Percentiles rank a stretch among this genome's conserved stretches.
Evolutionary conservation across 2,888 invertebrate species (phyloP).

Genomic region (Nephrotoma flavescens): DNA sequence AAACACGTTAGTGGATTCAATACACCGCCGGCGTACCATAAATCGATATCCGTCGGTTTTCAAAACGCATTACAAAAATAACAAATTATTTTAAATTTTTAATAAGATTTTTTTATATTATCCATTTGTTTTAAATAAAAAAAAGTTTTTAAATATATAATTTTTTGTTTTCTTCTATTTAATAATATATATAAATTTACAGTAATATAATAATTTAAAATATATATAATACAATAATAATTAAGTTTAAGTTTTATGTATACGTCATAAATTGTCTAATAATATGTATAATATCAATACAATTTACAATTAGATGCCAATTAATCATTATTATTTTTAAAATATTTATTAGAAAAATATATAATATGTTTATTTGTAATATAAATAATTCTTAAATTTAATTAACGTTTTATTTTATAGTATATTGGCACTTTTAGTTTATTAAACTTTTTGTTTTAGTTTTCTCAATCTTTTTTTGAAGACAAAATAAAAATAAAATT

Average conservation of each 20-base stretch:
- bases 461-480: not conserved
- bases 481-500: not conserved
- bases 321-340: not conserved
- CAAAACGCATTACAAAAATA: too few relatives aligned
- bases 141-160: not conserved
- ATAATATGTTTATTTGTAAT: not conserved
- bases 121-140: not conserved
- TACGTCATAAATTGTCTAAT: not conserved
- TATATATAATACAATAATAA: not conserved
- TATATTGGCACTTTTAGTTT: not conserved
- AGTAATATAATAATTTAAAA: not conserved
- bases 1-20: too few relatives aligned
- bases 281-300: not conserved
- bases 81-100: too few relatives aligned
- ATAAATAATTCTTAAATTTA: not conserved
- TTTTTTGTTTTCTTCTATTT: not conserved
- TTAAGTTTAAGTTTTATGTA: not conserved
- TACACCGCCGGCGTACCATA: too few relatives aligned
- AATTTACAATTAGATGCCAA: not conserved
- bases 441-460: not conserved
- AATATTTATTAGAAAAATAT: not conserved
- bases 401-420: not conserved
- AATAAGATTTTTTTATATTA: too few relatives aligned
- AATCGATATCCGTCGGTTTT: too few relatives aligned
- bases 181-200: not conserved